phyloP scores from a whole-genome alignment of 1,140 invertebrate species.

The Brachionus angularis region DNA sequence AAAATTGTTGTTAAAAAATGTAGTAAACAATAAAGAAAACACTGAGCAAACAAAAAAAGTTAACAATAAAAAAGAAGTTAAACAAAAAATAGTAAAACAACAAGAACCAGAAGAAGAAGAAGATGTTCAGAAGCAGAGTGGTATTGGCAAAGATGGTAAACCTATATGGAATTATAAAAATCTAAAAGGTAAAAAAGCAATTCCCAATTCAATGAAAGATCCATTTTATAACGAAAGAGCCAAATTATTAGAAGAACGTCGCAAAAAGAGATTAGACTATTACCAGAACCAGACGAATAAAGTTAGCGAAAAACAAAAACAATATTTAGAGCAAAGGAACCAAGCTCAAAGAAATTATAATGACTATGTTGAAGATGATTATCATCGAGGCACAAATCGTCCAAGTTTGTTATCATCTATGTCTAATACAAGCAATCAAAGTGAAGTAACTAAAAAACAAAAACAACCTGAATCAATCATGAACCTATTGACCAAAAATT shows the following conservation, averaged over 20 bases:
- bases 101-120: conserved; percentile 34
- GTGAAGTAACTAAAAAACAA: not conserved
- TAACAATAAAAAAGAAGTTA: conserved; percentile 46
- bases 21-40: conserved; percentile 3
- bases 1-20: conserved; percentile 32
- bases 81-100: no score
- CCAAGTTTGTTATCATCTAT: no score
- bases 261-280: conserved; percentile 32
- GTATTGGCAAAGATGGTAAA: conserved; percentile 49
- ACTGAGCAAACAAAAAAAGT: conserved; percentile 48
- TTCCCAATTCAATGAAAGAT: conserved; percentile 54
- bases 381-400: no score
- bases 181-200: conserved; percentile 47
- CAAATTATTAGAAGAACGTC: conserved; percentile 47
- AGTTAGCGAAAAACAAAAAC: not conserved
- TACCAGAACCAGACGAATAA: not conserved
- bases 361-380: no score
- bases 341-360: no score
- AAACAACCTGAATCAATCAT: conserved; percentile 1
- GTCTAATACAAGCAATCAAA: no score
- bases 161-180: conserved; percentile 53
- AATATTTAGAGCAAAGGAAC: not conserved
- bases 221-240: conserved; percentile 50
- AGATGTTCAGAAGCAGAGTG: conserved; percentile 44
- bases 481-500: conserved; percentile 24